Evolutionary conservation across 2,113 vertebrate genomes (phyloP).

Genomic region (Emydura subglobosa): DNA sequence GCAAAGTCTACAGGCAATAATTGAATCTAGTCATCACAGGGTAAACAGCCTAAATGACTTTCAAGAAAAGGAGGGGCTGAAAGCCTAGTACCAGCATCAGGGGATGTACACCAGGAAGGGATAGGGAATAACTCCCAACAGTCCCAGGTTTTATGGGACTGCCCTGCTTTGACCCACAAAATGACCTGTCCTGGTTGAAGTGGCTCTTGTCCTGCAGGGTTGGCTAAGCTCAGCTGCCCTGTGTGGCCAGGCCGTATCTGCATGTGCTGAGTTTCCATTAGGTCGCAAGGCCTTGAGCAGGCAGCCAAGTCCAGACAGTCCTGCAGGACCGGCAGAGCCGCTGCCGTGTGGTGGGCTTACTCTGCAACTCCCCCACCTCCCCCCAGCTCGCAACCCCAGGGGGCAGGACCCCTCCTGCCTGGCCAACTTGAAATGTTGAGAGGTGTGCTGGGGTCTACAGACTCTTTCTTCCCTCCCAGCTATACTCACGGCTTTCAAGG

Average conservation of each 20-base stretch:
- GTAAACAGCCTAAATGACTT: background rate
- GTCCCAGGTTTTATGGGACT: background rate
- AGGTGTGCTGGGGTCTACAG: background rate
- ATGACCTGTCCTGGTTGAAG: background rate
- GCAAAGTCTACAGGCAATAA: background rate
- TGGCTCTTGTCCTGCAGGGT: background rate
- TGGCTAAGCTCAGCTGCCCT: background rate
- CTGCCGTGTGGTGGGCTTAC: background rate
- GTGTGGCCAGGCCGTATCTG: background rate
- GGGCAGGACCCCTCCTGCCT: background rate
- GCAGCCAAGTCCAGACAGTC: background rate
- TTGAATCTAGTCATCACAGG: accelerated
- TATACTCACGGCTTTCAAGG: background rate
- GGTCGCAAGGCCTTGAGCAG: background rate
- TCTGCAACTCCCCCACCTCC: background rate
- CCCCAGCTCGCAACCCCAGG: background rate
- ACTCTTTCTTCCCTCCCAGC: background rate
- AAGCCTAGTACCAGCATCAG: accelerated
- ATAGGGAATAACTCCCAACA: background rate
- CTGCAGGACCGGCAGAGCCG: background rate
- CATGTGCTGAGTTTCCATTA: background rate
- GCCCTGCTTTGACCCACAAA: background rate
- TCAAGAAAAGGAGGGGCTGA: background rate
- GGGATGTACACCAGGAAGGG: background rate
- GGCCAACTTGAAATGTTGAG: background rate